Conservation (phyloP, 2,888 invertebrate genomes). For the Hemaris fuciformis region DNA sequence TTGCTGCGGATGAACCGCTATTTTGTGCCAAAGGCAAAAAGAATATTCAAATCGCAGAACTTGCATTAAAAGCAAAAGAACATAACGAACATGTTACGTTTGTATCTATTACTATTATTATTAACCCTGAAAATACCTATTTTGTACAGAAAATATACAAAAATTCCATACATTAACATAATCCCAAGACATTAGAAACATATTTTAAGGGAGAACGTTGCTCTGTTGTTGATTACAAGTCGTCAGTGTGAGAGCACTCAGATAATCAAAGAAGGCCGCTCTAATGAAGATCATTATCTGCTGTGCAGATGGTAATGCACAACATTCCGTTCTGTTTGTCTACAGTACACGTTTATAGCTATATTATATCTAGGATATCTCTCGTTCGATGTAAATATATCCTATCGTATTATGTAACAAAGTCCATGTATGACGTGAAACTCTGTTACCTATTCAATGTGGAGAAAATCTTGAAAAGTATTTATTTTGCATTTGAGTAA, state of each 20-base stretch:
- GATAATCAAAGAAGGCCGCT: conserved; percentile 29
- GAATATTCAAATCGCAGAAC: conserved; percentile 23
- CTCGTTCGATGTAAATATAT: neutral
- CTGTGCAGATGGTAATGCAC: conserved; percentile 52
- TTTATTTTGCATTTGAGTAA: neutral
- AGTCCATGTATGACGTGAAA: neutral
- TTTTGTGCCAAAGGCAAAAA: conserved; percentile 26
- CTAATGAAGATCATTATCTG: conserved; percentile 57
- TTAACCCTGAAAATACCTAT: too few species aligned
- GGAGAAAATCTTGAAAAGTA: neutral
- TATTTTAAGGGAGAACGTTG: neutral
- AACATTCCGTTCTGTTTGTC: conserved; percentile 26
- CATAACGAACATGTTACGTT: too few species aligned
- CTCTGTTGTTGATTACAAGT: conserved; percentile 29
- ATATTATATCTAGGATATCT: neutral
- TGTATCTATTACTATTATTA: neutral
- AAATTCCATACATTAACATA: neutral
- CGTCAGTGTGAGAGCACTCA: conserved; percentile 20
- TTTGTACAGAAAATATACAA: neutral
- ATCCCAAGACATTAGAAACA: neutral
- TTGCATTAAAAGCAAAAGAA: neutral
- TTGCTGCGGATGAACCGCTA: conserved; percentile 23
- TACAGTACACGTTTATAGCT: conserved; percentile 18
- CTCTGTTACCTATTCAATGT: neutral
- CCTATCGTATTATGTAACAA: neutral